phyloP scores from a whole-genome alignment of 64 coral and sea anemone species.

The Dendronephthya gigantea region DNA sequence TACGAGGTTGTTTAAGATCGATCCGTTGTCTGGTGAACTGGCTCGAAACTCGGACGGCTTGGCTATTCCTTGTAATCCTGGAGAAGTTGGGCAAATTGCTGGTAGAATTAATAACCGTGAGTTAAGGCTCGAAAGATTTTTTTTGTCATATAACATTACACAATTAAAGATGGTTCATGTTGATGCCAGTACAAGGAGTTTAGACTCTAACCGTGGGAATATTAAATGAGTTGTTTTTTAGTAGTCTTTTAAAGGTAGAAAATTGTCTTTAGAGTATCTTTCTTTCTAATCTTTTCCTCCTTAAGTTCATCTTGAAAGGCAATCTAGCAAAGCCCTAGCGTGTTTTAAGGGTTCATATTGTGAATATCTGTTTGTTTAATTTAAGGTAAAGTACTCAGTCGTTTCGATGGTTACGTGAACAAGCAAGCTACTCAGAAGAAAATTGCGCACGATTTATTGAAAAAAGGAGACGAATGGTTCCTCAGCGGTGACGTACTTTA shows the following conservation, averaged over 20 bases:
- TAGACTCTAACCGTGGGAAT: no score
- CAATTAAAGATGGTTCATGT: no score
- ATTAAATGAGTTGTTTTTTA: no score
- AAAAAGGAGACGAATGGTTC: constrained; percentile 8
- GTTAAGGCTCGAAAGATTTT: not conserved
- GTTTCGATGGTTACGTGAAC: constrained; percentile 85
- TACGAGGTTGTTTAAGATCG: constrained; percentile 44
- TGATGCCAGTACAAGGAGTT: no score
- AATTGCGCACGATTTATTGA: constrained; percentile 35
- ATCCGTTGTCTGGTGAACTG: constrained; percentile 57
- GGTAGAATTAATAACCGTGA: constrained; percentile 42
- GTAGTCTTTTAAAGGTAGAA: no score
- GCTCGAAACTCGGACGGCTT: constrained; percentile 55
- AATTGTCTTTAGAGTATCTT: no score
- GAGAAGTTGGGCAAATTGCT: constrained; percentile 60
- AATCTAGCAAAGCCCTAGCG: no score
- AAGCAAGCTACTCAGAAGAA: constrained; percentile 69
- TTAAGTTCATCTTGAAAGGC: no score
- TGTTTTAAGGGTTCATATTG: no score
- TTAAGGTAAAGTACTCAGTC: constrained; percentile 26
- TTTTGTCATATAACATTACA: not conserved
- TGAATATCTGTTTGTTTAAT: not conserved
- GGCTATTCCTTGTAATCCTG: constrained; percentile 39
- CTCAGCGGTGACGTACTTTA: not conserved
- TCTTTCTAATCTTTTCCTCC: no score